phyloP scores from a whole-genome alignment of 2,797 vertebrate genomes.

The Crenichthys baileyi region DNA sequence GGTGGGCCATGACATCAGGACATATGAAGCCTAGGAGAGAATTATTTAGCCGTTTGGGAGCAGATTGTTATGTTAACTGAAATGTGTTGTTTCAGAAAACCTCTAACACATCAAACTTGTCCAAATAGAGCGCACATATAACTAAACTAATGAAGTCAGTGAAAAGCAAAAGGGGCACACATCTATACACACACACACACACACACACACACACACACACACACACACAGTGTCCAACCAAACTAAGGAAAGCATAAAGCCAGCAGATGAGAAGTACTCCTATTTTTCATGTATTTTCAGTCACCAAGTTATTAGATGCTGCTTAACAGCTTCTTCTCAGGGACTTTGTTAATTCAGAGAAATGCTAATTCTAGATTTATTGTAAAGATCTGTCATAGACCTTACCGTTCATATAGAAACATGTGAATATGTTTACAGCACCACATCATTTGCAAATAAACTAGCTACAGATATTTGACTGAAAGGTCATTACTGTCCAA shows the following conservation, averaged over 20 bases:
- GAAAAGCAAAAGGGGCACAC: no score
- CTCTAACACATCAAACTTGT: no score
- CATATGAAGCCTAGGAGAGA: no score
- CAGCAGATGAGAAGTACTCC: not conserved
- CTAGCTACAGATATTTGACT: not conserved
- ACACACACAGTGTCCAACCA: not conserved
- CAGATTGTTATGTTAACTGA: no score
- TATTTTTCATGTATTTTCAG: not conserved
- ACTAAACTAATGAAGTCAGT: no score
- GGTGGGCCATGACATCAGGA: no score
- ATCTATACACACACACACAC: conserved; percentile 81
- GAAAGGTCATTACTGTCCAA: not conserved
- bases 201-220: not conserved
- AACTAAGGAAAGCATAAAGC: not conserved
- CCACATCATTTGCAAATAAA: not conserved
- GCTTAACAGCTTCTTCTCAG: not conserved
- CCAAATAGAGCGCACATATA: no score
- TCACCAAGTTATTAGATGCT: not conserved
- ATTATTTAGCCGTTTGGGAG: no score
- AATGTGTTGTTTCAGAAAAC: no score
- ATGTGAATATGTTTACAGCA: not conserved
- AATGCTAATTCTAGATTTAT: no score
- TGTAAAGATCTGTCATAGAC: no score
- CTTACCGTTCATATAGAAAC: not conserved
- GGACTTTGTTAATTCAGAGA: not conserved